Evolutionary conservation across 1,140 invertebrate species (phyloP).

Genomic region (Zaprionus ornatus): DNA sequence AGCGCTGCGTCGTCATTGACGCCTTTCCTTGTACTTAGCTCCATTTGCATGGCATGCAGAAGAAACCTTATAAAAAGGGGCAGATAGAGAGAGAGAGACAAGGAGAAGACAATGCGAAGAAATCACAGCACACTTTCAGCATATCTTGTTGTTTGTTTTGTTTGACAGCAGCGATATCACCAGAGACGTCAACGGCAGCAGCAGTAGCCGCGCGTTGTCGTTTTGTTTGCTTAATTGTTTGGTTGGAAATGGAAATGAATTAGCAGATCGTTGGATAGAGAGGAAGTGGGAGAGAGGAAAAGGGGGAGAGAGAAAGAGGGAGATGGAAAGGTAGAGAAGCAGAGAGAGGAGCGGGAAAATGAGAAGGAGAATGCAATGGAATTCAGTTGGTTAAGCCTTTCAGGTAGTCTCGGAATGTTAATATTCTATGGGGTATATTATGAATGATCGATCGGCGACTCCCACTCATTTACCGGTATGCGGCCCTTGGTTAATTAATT

Average conservation of each 20-base stretch:
- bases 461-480: background rate
- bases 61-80: conserved; percentile 35
- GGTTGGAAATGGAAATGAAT: conserved; percentile 37
- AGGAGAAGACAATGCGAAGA: conserved; percentile 30
- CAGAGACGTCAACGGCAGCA: conserved; percentile 47
- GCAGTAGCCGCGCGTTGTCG: conserved; percentile 30
- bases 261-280: background rate
- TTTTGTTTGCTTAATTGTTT: conserved; percentile 77
- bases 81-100: conserved; percentile 21
- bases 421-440: background rate
- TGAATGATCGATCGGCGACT: background rate
- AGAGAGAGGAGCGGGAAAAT: too few relatives aligned
- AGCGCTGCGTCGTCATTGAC: conserved; percentile 66
- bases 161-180: conserved; percentile 65
- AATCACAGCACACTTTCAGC: conserved; percentile 68
- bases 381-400: background rate
- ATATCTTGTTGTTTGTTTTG: conserved; percentile 76
- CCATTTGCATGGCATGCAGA: conserved; percentile 56
- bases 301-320: too few relatives aligned
- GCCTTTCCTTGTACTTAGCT: conserved; percentile 66
- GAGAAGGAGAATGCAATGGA: background rate
- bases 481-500: conserved; percentile 45
- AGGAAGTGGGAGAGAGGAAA: too few relatives aligned
- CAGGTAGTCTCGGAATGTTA: background rate
- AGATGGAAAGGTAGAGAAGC: too few relatives aligned